These are phyloP conservation scores for Heteronetta atricapilla DNA, from an alignment of 2,113 vertebrate species.

Conservation along the genomic window DNA sequence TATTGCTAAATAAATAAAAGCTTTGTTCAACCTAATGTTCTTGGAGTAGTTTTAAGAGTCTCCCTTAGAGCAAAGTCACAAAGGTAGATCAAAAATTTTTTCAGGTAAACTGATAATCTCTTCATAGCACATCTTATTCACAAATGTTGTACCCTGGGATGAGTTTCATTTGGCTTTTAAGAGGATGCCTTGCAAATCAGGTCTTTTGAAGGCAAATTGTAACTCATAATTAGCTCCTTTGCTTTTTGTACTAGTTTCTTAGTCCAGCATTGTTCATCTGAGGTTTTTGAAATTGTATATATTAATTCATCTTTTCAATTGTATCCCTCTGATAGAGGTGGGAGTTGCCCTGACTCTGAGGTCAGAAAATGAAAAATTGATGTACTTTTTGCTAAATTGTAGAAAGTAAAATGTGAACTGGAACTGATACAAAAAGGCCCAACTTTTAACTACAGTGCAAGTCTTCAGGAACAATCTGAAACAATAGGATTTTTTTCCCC, in stretches of 20 bases:
- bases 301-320: neutral
- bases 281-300: neutral
- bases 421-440: neutral
- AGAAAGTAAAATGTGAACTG: neutral
- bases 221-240: neutral
- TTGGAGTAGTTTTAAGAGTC: neutral
- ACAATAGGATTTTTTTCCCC: neutral
- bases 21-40: neutral
- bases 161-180: neutral
- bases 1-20: neutral
- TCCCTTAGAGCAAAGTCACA: neutral
- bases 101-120: neutral
- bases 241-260: neutral
- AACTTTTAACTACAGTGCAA: neutral
- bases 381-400: neutral
- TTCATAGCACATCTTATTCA: neutral
- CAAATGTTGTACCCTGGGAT: neutral
- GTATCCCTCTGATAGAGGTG: neutral
- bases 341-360: neutral
- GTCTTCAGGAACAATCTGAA: neutral
- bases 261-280: neutral
- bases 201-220: neutral
- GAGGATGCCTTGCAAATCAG: constrained; percentile 13
- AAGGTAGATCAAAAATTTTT: neutral
- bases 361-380: neutral